phyloP scores from a whole-genome alignment of 2,888 invertebrate species.

The Eupeodes luniger region DNA sequence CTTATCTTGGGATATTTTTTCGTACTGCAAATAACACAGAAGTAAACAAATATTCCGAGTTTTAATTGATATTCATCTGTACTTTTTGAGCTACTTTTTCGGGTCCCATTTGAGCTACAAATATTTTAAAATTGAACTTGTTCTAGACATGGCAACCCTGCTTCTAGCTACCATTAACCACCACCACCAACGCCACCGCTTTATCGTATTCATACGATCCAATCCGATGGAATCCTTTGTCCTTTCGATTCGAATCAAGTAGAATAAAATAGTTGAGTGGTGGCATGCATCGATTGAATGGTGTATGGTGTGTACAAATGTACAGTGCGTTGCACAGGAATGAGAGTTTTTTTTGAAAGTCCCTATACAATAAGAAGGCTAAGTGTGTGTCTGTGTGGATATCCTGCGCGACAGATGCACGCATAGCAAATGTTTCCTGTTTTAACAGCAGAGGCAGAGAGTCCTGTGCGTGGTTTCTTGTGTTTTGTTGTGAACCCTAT shows the following conservation, averaged over 20 bases:
- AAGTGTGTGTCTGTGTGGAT: slow-evolving; percentile 27
- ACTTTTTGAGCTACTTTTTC: no score
- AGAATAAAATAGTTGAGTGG: slow-evolving; percentile 61
- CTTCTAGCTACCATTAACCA: slow-evolving; percentile 28
- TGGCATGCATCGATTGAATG: slow-evolving; percentile 50
- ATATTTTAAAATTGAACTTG: no score
- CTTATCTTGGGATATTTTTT: no score
- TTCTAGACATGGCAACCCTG: no score
- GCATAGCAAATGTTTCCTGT: slow-evolving; percentile 61
- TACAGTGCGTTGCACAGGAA: slow-evolving; percentile 65
- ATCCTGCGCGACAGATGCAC: slow-evolving; percentile 70
- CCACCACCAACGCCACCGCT: not conserved
- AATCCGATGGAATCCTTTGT: slow-evolving; percentile 67
- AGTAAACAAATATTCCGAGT: no score
- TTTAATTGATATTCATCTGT: no score
- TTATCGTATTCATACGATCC: slow-evolving; percentile 46
- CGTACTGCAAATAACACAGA: no score
- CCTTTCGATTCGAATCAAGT: slow-evolving; percentile 68
- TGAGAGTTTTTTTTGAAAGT: not conserved
- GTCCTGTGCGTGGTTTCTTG: slow-evolving; percentile 40
- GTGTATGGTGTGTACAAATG: not conserved
- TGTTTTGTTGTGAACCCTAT: slow-evolving; percentile 9
- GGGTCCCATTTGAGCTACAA: no score
- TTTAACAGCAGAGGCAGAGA: slow-evolving; percentile 21
- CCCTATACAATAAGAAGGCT: not conserved